Evolutionary conservation across 2,888 invertebrate genomes (phyloP).

Genomic region (Eristalinus aeneus): DNA sequence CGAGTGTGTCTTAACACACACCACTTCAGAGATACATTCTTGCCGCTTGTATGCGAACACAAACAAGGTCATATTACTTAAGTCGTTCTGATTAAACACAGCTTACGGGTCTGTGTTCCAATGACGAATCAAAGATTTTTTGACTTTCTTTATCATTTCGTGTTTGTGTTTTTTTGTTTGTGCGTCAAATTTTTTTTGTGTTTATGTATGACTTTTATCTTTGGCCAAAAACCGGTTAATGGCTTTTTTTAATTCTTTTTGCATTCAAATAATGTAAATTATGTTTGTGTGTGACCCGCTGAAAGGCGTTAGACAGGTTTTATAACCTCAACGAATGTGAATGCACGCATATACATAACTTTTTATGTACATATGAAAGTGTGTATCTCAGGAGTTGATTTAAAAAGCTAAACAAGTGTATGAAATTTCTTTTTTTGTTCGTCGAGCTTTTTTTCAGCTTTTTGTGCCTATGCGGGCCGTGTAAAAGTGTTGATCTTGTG

Average conservation of each 20-base stretch:
- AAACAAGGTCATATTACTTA: conserved; percentile 46
- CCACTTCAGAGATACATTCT: conserved; percentile 6
- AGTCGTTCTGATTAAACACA: conserved; percentile 31
- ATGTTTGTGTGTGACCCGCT: background rate
- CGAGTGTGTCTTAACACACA: background rate
- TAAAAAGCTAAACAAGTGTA: background rate
- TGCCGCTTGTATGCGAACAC: conserved; percentile 11
- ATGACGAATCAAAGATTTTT: background rate
- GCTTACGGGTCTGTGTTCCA: background rate
- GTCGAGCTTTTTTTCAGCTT: background rate
- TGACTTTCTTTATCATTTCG: background rate
- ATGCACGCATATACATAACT: background rate
- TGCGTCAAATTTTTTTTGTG: background rate
- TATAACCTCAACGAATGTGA: background rate
- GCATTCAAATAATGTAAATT: background rate
- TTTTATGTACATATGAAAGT: background rate
- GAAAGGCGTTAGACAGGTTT: background rate
- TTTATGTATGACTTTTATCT: background rate
- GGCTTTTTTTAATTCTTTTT: background rate
- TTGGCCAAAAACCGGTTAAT: background rate
- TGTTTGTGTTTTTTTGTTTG: background rate
- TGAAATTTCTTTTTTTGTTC: background rate
- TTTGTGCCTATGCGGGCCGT: background rate
- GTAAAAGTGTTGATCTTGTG: background rate
- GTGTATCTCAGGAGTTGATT: background rate